phyloP scores from a whole-genome alignment of 2,888 invertebrate genomes.

The Drosophila longiperda region DNA sequence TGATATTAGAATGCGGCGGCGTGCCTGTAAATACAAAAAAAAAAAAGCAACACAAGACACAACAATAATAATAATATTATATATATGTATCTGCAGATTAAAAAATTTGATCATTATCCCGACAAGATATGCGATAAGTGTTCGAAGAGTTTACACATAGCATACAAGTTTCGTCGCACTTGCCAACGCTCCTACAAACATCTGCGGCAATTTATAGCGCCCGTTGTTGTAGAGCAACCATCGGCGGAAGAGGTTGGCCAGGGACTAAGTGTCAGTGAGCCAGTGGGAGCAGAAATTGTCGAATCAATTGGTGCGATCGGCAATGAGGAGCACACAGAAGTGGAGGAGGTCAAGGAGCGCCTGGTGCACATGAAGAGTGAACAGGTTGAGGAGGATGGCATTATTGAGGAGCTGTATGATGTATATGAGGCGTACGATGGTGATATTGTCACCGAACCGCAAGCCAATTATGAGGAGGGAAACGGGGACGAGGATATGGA shows the following conservation, averaged over 20 bases:
- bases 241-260: slow-evolving; percentile 34
- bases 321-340: slow-evolving; percentile 31
- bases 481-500: slow-evolving; percentile 64
- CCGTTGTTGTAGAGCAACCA: slow-evolving; percentile 74
- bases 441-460: slow-evolving; percentile 63
- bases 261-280: slow-evolving; percentile 25
- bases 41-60: neutral
- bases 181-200: slow-evolving; percentile 82
- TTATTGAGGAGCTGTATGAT: slow-evolving; percentile 76
- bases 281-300: slow-evolving; percentile 18
- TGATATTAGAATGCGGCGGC: slow-evolving; percentile 83
- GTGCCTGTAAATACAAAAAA: slow-evolving; percentile 73
- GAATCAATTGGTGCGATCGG: slow-evolving; percentile 35
- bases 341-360: slow-evolving; percentile 49
- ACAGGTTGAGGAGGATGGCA: slow-evolving; percentile 79
- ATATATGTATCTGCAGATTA: slow-evolving; percentile 62
- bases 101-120: slow-evolving; percentile 81
- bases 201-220: slow-evolving; percentile 81
- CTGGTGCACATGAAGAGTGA: slow-evolving; percentile 64
- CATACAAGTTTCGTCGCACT: slow-evolving; percentile 75
- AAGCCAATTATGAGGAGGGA: slow-evolving; percentile 62
- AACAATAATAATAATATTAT: neutral
- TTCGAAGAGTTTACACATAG: slow-evolving; percentile 71
- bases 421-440: slow-evolving; percentile 79
- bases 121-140: slow-evolving; percentile 82